Base-by-base conservation (phyloP, 2,797 vertebrate species). In the Dromococcyx pavoninus region DNA sequence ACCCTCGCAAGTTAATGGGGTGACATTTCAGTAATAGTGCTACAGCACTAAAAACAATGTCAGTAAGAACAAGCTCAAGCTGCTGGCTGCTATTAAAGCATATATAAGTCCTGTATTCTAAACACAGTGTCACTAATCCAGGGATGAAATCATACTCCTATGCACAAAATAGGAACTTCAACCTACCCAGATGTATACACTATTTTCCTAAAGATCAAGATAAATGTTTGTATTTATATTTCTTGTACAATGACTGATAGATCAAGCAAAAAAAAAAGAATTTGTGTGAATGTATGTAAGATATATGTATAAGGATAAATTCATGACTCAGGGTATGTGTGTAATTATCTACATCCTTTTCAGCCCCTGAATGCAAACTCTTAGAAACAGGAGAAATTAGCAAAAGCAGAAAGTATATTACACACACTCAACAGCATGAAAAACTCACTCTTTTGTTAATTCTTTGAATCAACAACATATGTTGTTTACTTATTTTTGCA, bases 401-500 rank as follows among this genome's bases (percentile, higher is more conserved):
- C 33, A 89, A 92, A 91, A 76, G 46, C 46, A 92, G 39, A 61
- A 80, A 86, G 65, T 80, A 43, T 46, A 86, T 62, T 87, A 35
- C 39, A 85, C 35, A 58, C n/a, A 27, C 32, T 72, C n/a, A 81
- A 69, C n/a, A 77, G 78, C 65, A 77, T 24, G 15, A 85, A 85
- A 86, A 93, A 0, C 0, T 0, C 33, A 51, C 69, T 83, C 62
- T 86, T 89, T 71, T 74, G 77, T 93, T 93, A 87, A 95, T 95
- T 93, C 82, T 83, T 96, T 89, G 85, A 92, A 95, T 94, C 86
- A 97, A 91, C 81, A 93, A 58, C 94, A 95, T 97, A 96, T 95
- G 92, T 93, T 96, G 92, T 95, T 96, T 96, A 92, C 81, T 96
- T 95, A 94, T 92, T 95, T 65, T 95, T 95, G 87, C 84, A 87